These are phyloP conservation scores for Pipistrellus pipistrellus DNA, from an alignment of 2,797 vertebrate genomes.

Conservation along the genomic window DNA sequence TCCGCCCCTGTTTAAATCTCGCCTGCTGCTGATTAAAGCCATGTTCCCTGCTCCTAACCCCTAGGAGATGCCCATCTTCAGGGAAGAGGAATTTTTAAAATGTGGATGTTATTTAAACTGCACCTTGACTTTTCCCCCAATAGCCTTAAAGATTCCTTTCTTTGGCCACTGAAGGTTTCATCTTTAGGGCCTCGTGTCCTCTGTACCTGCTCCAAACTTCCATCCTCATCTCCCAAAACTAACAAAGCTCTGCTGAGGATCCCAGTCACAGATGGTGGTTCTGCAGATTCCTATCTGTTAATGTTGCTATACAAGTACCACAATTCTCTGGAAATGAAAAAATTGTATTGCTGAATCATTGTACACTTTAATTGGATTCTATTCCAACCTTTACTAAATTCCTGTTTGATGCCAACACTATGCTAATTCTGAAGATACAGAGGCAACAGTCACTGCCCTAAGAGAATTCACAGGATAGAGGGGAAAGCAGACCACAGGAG, in stretches of 20 bases:
- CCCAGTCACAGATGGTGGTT: not conserved
- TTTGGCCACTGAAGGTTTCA: not conserved
- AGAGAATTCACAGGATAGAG: not conserved
- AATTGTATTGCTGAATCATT: not conserved
- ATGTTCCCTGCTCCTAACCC: not conserved
- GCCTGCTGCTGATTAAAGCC: not conserved
- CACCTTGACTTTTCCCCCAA: not conserved
- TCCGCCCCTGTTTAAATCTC: not conserved
- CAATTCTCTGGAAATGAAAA: conserved; percentile 32
- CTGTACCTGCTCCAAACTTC: not conserved
- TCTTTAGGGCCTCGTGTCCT: not conserved
- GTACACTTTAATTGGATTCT: conserved; percentile 40
- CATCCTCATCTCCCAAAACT: not conserved
- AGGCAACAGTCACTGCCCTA: not conserved
- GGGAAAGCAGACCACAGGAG: not conserved
- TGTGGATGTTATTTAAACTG: not conserved
- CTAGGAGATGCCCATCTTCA: not conserved
- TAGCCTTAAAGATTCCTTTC: not conserved
- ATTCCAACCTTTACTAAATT: conserved; percentile 23
- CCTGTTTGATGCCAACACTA: not conserved
- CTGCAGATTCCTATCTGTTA: not conserved
- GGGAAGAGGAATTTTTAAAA: conserved; percentile 3
- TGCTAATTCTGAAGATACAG: conserved; percentile 5
- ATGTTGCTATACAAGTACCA: not conserved
- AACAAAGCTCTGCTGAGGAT: not conserved